A percentile compares a stretch with the other conserved stretches of the same genome.
These are phyloP conservation scores for Ceyx melanurus DNA, from an alignment of 2,113 vertebrate genomes.

Conservation along the genomic window DNA sequence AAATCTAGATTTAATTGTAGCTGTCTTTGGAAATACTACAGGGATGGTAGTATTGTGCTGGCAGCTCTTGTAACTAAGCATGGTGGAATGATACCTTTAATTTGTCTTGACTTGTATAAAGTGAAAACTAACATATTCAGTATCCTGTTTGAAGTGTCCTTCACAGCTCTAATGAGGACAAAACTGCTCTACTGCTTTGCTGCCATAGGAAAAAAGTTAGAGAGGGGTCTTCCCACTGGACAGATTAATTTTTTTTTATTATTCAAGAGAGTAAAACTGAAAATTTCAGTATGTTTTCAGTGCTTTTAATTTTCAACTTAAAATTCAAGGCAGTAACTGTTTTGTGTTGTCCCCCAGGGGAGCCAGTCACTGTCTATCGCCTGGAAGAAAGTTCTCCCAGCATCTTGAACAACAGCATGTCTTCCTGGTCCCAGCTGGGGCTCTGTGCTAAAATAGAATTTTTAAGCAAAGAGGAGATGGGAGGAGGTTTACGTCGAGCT, in stretches of 20 bases:
- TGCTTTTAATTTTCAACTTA: background rate
- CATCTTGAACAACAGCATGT: constrained; percentile 99
- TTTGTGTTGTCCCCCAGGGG: constrained; percentile 75
- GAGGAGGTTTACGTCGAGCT: constrained; percentile 91
- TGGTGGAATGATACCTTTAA: background rate
- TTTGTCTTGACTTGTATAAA: background rate
- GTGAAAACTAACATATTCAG: background rate
- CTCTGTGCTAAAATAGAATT: constrained; percentile 98
- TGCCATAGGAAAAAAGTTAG: background rate
- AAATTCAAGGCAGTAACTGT: background rate
- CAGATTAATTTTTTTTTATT: background rate
- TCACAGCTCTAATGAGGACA: background rate
- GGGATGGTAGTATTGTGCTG: background rate
- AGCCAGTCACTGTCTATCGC: constrained; percentile 95
- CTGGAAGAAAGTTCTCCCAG: constrained; percentile 96
- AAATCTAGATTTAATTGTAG: background rate
- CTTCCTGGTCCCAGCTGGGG: constrained; percentile 96
- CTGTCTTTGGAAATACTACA: background rate
- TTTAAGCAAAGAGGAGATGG: constrained; percentile 98
- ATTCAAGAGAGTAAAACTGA: background rate
- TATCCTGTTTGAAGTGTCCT: background rate
- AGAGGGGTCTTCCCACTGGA: background rate
- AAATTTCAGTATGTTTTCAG: background rate
- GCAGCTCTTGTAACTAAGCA: background rate
- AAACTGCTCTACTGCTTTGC: background rate